Conservation (phyloP, 2,797 vertebrate genomes). For the Lacerta viridis region DNA sequence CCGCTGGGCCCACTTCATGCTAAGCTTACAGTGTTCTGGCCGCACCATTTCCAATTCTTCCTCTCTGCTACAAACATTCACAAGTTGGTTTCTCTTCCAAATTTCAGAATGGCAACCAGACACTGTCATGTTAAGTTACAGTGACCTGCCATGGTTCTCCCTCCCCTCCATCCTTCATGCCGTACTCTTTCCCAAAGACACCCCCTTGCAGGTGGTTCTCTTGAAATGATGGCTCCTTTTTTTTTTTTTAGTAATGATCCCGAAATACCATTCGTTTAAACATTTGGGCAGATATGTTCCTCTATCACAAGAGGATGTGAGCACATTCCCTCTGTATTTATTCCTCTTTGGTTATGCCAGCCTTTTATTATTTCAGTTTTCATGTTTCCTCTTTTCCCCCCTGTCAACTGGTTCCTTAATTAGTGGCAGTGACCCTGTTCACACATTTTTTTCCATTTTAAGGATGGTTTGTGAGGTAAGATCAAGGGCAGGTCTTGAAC, state of each 20-base stretch:
- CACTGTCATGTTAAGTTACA: neutral
- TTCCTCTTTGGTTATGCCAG: neutral
- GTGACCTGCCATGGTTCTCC: neutral
- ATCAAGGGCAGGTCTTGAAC: neutral
- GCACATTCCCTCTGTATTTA: neutral
- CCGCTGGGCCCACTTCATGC: neutral
- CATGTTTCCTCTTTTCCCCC: neutral
- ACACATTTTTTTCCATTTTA: neutral
- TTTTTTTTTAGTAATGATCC: neutral
- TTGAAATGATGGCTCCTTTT: neutral
- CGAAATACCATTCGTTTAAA: neutral
- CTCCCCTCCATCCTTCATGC: neutral
- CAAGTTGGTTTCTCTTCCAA: neutral
- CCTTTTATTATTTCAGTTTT: neutral
- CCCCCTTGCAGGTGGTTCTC: neutral
- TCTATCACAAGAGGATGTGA: neutral
- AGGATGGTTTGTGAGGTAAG: neutral
- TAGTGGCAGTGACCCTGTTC: neutral
- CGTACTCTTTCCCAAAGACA: neutral
- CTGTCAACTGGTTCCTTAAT: neutral
- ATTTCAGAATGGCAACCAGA: neutral
- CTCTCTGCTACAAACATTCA: too few species aligned
- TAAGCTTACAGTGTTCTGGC: neutral
- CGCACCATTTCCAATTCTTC: too few species aligned
- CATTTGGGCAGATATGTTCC: neutral